Conservation (phyloP, 2,888 invertebrate genomes). For the Campoletis raptor region DNA sequence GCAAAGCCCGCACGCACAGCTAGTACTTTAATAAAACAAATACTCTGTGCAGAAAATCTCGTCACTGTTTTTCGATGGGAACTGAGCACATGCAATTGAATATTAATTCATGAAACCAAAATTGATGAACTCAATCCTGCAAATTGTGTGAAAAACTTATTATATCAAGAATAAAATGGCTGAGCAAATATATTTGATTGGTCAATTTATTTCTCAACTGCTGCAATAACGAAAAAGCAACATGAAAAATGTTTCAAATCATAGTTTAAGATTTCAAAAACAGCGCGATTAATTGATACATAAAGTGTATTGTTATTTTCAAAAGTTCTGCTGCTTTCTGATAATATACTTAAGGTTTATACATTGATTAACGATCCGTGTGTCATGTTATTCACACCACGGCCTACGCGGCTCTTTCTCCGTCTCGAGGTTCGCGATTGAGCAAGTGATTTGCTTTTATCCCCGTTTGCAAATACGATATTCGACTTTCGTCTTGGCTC, state of each 20-base stretch:
- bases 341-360: slow-evolving; percentile 21
- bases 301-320: slow-evolving; percentile 7
- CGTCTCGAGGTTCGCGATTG: slow-evolving; percentile 24
- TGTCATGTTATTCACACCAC: slow-evolving; percentile 46
- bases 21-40: too few relatives aligned
- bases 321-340: slow-evolving; percentile 2
- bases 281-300: slow-evolving; percentile 7
- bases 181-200: neutral
- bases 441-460: slow-evolving; percentile 14
- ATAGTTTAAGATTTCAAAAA: neutral
- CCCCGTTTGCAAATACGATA: neutral
- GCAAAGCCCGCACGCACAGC: too few relatives aligned
- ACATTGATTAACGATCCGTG: slow-evolving; percentile 35
- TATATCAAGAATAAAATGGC: neutral
- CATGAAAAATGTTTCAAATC: neutral
- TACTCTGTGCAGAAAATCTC: neutral
- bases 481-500: slow-evolving; percentile 9
- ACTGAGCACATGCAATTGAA: neutral
- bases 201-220: neutral
- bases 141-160: neutral
- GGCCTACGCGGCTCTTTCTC: slow-evolving; percentile 45
- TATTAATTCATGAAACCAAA: neutral
- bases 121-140: neutral
- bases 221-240: neutral
- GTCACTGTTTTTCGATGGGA: neutral